phyloP scores from a whole-genome alignment of 2,888 invertebrate genomes.

The Zhuqinia jingwanae region DNA sequence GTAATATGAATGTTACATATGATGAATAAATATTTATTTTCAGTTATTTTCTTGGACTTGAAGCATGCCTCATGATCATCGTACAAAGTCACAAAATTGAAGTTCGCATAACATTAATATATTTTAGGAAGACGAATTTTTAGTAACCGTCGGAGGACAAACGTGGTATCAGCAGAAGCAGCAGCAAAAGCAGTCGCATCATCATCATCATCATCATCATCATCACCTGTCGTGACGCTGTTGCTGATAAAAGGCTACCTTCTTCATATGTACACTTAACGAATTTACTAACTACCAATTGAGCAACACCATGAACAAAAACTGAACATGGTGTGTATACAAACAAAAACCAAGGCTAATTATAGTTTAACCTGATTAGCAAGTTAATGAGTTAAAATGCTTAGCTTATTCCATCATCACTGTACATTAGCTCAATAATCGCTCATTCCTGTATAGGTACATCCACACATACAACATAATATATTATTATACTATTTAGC shows the following conservation, averaged over 20 bases:
- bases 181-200: not conserved
- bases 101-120: constrained; percentile 48
- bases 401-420: constrained; percentile 58
- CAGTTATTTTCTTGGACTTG: constrained; percentile 61
- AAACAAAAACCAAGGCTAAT: constrained; percentile 72
- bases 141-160: constrained; percentile 8
- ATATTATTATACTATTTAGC: no score
- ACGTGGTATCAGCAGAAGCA: not conserved
- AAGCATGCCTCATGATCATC: constrained; percentile 63
- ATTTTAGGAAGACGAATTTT: constrained; percentile 33
- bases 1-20: no score
- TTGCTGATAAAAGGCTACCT: constrained; percentile 53
- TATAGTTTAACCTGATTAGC: constrained; percentile 73
- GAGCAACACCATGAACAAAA: constrained; percentile 44
- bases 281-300: constrained; percentile 38
- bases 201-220: not conserved
- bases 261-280: constrained; percentile 30
- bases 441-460: constrained; percentile 22
- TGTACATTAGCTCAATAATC: constrained; percentile 47
- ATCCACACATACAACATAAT: not conserved
- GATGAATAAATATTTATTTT: no score
- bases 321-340: constrained; percentile 37
- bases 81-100: constrained; percentile 37
- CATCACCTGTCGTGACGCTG: not conserved
- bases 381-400: constrained; percentile 71